Evolutionary conservation across 2,888 invertebrate species (phyloP).

Genomic region (Adineta ricciae): DNA sequence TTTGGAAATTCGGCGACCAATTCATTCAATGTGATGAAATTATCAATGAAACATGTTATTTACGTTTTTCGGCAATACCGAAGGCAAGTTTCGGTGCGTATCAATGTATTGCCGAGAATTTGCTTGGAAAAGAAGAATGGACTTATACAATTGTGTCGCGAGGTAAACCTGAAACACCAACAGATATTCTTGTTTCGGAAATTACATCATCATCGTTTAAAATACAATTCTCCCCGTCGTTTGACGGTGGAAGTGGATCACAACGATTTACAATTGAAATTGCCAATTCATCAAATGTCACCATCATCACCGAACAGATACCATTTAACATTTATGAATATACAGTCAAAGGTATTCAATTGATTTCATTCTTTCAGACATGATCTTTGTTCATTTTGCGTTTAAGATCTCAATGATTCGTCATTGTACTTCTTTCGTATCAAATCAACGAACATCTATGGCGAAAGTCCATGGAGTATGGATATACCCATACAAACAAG

Average conservation of each 20-base stretch:
- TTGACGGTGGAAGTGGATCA: constrained; percentile 5
- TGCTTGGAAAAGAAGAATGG: constrained; percentile 21
- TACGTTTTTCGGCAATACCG: not conserved
- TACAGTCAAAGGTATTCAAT: not conserved
- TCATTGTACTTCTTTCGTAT: not conserved
- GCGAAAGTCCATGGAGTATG: constrained; percentile 3
- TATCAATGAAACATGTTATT: not conserved
- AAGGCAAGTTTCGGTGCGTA: not conserved
- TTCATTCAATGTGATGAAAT: constrained; percentile 4
- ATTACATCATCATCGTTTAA: not conserved
- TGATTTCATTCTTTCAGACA: too few relatives aligned
- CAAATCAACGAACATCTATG: not conserved
- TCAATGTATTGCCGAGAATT: constrained; percentile 9
- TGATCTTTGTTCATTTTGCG: too few relatives aligned
- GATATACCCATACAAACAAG: not conserved
- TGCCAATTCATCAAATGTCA: not conserved
- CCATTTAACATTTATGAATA: not conserved
- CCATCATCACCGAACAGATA: not conserved
- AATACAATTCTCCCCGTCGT: not conserved
- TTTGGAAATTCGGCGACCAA: not conserved
- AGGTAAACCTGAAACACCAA: constrained; percentile 6
- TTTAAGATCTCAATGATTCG: not conserved
- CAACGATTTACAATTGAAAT: not conserved
- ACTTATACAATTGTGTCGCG: not conserved
- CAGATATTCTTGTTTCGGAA: not conserved